Evolutionary conservation across 2,113 vertebrate genomes (phyloP).

Genomic region (Hiodon alosoides): DNA sequence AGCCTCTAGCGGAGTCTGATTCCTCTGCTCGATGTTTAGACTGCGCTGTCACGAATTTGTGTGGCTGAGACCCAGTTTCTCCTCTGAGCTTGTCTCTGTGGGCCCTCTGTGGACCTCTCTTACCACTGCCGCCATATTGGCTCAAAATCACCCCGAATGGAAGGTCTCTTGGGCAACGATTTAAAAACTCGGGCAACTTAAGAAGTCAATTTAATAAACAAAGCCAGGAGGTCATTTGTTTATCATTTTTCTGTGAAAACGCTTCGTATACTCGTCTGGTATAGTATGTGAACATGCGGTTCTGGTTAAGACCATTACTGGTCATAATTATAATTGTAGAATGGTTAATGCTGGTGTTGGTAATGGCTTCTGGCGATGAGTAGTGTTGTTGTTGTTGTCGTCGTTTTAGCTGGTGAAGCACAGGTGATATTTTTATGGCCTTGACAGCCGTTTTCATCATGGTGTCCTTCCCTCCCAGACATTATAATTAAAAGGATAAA

Average conservation of each 20-base stretch:
- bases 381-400: slow-evolving; percentile 43
- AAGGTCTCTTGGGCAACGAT: no score
- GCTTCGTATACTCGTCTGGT: no score
- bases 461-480: slow-evolving; percentile 59
- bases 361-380: slow-evolving; percentile 1
- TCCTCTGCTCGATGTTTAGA: slow-evolving; percentile 3
- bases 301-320: background rate
- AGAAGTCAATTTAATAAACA: no score
- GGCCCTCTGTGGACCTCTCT: slow-evolving; percentile 22
- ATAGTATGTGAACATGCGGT: no score
- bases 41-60: slow-evolving; percentile 26
- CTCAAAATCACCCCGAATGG: background rate
- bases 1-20: background rate
- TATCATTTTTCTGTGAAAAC: background rate
- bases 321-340: slow-evolving; percentile 23
- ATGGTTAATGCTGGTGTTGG: no score
- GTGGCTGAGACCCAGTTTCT: slow-evolving; percentile 22
- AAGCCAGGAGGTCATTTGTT: background rate
- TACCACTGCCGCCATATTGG: slow-evolving; percentile 27
- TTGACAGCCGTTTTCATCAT: slow-evolving; percentile 50
- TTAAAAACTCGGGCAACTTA: no score
- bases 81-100: slow-evolving; percentile 23
- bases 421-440: no score
- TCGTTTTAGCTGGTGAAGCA: slow-evolving; percentile 57
- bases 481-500: slow-evolving; percentile 66